A percentile compares a stretch with the other conserved stretches of the same genome.
These are phyloP conservation scores for Phymatocera aterrima DNA, from an alignment of 2,888 invertebrate species.

Conservation along the genomic window DNA sequence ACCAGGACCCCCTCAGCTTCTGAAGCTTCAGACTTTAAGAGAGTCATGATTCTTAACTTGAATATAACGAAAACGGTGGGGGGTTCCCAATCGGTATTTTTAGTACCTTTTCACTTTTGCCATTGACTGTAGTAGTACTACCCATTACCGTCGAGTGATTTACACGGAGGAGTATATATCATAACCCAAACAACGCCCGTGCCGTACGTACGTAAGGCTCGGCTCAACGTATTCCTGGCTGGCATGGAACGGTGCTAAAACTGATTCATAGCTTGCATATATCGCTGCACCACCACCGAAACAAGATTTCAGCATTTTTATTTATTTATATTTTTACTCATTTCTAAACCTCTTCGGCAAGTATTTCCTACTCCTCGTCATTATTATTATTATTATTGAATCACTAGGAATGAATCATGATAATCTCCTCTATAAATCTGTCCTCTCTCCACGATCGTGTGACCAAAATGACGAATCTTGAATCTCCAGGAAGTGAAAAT, in stretches of 20 bases:
- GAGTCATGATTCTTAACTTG: background rate
- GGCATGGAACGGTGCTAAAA: conserved; percentile 62
- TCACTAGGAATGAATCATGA: too few relatives aligned
- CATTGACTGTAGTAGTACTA: conserved; percentile 49
- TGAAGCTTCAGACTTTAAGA: too few relatives aligned
- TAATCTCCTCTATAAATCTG: too few relatives aligned
- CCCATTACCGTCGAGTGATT: conserved; percentile 58
- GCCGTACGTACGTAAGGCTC: too few relatives aligned
- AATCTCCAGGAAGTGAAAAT: background rate
- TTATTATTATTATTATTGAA: too few relatives aligned
- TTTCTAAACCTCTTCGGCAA: too few relatives aligned
- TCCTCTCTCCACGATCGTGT: too few relatives aligned
- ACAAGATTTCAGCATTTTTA: background rate
- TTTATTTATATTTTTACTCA: too few relatives aligned
- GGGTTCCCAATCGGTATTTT: background rate
- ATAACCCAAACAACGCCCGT: conserved; percentile 66
- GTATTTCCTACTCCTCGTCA: too few relatives aligned
- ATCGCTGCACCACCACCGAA: background rate
- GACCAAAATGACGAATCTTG: background rate
- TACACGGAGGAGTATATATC: conserved; percentile 70
- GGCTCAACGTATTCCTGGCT: conserved; percentile 62
- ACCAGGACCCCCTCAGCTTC: too few relatives aligned
- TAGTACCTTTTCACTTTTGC: conserved; percentile 39
- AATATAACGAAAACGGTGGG: background rate
- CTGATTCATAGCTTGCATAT: conserved; percentile 69